A percentile compares a stretch with the other conserved stretches of the same genome.
These are phyloP conservation scores for Otis tarda DNA, from an alignment of 2,113 vertebrate species.

Conservation along the genomic window DNA sequence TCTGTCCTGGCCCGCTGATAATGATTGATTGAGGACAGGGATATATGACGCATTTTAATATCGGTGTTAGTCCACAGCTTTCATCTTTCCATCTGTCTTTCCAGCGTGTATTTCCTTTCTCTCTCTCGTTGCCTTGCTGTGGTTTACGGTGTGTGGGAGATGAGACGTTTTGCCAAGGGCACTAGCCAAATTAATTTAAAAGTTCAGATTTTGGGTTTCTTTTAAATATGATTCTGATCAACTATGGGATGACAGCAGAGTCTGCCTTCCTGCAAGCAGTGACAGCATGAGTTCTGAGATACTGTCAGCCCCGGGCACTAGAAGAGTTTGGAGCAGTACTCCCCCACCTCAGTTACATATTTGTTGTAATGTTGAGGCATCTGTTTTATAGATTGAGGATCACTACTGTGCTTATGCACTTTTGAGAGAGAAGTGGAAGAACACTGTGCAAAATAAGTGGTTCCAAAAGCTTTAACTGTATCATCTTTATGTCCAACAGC, in stretches of 20 bases:
- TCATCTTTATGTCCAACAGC: neutral
- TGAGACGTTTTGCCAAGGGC: constrained; percentile 26
- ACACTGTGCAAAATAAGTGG: neutral
- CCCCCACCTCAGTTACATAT: neutral
- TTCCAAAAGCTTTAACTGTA: neutral
- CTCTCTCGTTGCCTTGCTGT: neutral
- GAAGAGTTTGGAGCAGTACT: neutral
- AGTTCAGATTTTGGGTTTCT: neutral
- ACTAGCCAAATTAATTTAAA: constrained; percentile 48
- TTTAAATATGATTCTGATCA: neutral
- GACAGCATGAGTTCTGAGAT: neutral
- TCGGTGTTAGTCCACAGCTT: constrained; percentile 13
- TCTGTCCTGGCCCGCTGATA: neutral
- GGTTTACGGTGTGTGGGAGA: constrained; percentile 7
- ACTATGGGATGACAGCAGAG: neutral
- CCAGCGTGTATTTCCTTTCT: neutral
- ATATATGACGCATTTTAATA: constrained; percentile 18
- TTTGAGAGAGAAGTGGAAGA: neutral
- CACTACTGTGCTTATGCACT: neutral
- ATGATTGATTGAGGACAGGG: neutral
- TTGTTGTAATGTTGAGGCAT: neutral
- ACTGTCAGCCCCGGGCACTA: neutral
- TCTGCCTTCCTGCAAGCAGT: neutral
- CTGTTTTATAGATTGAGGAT: neutral
- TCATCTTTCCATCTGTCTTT: constrained; percentile 50